phyloP scores from a whole-genome alignment of 2,888 invertebrate species.

The Adelphocoris suturalis region DNA sequence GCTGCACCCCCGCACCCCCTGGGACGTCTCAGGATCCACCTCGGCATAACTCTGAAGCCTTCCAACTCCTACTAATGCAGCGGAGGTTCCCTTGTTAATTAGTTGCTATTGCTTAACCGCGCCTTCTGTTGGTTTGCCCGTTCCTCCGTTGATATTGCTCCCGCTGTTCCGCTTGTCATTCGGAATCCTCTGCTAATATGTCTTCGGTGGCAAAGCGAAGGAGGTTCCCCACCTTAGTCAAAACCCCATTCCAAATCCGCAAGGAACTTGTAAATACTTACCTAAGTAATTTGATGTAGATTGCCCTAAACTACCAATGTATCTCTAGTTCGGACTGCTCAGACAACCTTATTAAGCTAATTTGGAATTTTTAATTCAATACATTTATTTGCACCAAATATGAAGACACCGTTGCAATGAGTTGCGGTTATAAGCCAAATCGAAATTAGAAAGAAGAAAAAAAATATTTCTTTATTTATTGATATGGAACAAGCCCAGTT shows the following conservation, averaged over 20 bases:
- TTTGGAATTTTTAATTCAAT: background rate
- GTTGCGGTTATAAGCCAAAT: too few relatives aligned
- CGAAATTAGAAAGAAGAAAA: too few relatives aligned
- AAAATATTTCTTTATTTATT: too few relatives aligned
- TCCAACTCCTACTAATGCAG: constrained; percentile 39
- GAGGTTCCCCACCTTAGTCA: background rate
- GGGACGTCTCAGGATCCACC: background rate
- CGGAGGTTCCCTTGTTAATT: constrained; percentile 42
- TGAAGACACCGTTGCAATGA: too few relatives aligned
- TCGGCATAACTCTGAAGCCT: constrained; percentile 42
- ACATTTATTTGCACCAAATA: too few relatives aligned
- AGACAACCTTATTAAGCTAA: background rate
- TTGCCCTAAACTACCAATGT: background rate
- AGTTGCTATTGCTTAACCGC: constrained; percentile 59
- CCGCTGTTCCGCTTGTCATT: constrained; percentile 54
- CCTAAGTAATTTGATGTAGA: background rate
- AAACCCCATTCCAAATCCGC: constrained; percentile 11
- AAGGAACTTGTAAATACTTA: constrained; percentile 16
- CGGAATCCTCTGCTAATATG: constrained; percentile 48
- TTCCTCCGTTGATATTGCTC: constrained; percentile 48
- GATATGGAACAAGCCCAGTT: too few relatives aligned
- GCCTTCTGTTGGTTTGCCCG: constrained; percentile 51
- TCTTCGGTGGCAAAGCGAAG: background rate
- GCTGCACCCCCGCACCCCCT: background rate
- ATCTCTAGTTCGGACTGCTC: background rate